A percentile compares a stretch with the other conserved stretches of the same genome.
These are phyloP conservation scores for Euura saliciscinereae DNA, from an alignment of 1,140 invertebrate species.

Conservation along the genomic window DNA sequence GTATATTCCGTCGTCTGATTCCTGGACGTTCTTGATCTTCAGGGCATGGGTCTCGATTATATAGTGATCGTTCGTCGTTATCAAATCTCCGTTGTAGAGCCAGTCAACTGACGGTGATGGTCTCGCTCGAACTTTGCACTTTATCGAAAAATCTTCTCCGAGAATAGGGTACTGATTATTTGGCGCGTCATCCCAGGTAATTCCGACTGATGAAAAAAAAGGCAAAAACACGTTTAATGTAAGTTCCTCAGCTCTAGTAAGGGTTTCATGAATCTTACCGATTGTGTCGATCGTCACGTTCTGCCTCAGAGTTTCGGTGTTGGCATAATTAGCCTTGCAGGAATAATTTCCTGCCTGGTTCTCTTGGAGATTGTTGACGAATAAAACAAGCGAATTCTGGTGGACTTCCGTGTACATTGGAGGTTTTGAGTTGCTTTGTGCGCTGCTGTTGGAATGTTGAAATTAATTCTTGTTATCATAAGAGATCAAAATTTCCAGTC, in stretches of 20 bases:
- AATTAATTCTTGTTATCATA: no score
- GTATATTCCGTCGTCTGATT: slow-evolving; percentile 84
- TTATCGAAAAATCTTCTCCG: slow-evolving; percentile 75
- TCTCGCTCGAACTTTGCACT: slow-evolving; percentile 83
- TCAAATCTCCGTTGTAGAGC: slow-evolving; percentile 77
- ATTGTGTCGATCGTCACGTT: slow-evolving; percentile 76
- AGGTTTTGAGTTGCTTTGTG: slow-evolving; percentile 55
- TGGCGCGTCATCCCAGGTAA: slow-evolving; percentile 86
- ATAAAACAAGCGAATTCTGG: slow-evolving; percentile 68
- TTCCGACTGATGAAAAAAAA: slow-evolving; percentile 70
- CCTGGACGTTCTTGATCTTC: slow-evolving; percentile 76
- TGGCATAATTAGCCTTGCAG: slow-evolving; percentile 80
- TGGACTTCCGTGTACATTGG: slow-evolving; percentile 70
- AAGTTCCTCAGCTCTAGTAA: neutral
- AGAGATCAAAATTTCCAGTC: no score
- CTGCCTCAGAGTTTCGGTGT: slow-evolving; percentile 66
- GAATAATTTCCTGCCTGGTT: slow-evolving; percentile 82
- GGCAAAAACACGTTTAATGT: slow-evolving; percentile 9
- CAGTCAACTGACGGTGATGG: slow-evolving; percentile 85
- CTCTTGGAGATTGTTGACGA: slow-evolving; percentile 76
- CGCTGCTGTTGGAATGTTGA: slow-evolving; percentile 24
- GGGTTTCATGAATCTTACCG: slow-evolving; percentile 60
- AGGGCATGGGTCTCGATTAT: slow-evolving; percentile 78
- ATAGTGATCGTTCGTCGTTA: slow-evolving; percentile 70
- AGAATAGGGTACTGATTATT: slow-evolving; percentile 82